Conservation (phyloP, 2,888 invertebrate genomes). For the Chrysomela aeneicollis region DNA sequence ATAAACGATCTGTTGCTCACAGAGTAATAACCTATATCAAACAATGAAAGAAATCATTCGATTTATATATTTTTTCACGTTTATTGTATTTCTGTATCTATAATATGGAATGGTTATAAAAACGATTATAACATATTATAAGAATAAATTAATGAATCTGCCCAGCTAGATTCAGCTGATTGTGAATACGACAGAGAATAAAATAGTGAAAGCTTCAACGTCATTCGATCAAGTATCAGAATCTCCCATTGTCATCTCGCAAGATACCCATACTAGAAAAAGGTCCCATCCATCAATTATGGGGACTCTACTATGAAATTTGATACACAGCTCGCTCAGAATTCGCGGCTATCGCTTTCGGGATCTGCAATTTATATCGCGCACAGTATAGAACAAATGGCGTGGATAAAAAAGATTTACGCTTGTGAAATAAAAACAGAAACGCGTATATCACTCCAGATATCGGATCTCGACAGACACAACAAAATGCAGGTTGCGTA, state of each 20-base stretch:
- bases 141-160: too few species aligned
- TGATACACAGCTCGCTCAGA: background rate
- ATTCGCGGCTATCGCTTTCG: background rate
- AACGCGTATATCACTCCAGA: slow-evolving; percentile 20
- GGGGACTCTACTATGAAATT: slow-evolving; percentile 1
- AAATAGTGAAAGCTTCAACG: too few species aligned
- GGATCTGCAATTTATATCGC: background rate
- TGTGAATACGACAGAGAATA: too few species aligned
- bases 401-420: slow-evolving; percentile 18
- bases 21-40: too few species aligned
- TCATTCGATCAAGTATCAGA: background rate
- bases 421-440: slow-evolving; percentile 19
- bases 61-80: too few species aligned
- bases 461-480: slow-evolving; percentile 37
- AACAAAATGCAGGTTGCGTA: slow-evolving; percentile 19
- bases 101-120: too few species aligned
- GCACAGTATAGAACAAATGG: background rate
- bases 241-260: background rate
- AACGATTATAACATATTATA: too few species aligned
- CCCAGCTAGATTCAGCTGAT: too few species aligned
- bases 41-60: too few species aligned
- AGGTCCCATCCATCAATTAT: background rate
- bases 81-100: too few species aligned
- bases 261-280: background rate
- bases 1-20: too few species aligned